A percentile compares a stretch with the other conserved stretches of the same genome.
phyloP scores from a whole-genome alignment of 2,797 vertebrate genomes.

The Myotis findleyi region DNA sequence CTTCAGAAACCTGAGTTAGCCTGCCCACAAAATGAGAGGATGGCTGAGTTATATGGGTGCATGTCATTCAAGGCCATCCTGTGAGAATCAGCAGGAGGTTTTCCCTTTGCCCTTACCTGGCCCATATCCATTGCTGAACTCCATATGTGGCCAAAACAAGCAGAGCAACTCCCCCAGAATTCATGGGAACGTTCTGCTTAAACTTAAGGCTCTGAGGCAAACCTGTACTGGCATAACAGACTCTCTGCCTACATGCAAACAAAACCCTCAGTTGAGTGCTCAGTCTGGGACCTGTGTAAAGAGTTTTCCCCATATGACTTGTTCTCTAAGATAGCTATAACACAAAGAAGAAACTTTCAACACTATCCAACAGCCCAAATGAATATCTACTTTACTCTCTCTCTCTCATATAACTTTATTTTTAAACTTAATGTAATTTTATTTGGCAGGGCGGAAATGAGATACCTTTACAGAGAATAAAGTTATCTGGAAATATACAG shows the following conservation, averaged over 20 bases:
- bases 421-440: not conserved
- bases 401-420: not conserved
- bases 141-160: not conserved
- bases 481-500: not conserved
- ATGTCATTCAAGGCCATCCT: not conserved
- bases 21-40: not conserved
- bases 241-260: not conserved
- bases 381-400: not conserved
- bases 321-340: not conserved
- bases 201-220: not conserved
- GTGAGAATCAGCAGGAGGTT: not conserved
- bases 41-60: not conserved
- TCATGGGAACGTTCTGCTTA: not conserved
- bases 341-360: not conserved
- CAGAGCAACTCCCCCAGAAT: not conserved
- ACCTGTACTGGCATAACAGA: not conserved
- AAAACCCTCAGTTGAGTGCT: not conserved
- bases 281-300: not conserved
- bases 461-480: not conserved
- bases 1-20: not conserved
- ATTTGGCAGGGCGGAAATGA: conserved; percentile 39
- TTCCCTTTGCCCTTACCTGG: not conserved
- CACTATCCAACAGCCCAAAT: not conserved
- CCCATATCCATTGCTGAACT: not conserved
- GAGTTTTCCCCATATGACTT: not conserved